phyloP scores from a whole-genome alignment of 1,140 invertebrate genomes.

The Cepaea nemoralis region DNA sequence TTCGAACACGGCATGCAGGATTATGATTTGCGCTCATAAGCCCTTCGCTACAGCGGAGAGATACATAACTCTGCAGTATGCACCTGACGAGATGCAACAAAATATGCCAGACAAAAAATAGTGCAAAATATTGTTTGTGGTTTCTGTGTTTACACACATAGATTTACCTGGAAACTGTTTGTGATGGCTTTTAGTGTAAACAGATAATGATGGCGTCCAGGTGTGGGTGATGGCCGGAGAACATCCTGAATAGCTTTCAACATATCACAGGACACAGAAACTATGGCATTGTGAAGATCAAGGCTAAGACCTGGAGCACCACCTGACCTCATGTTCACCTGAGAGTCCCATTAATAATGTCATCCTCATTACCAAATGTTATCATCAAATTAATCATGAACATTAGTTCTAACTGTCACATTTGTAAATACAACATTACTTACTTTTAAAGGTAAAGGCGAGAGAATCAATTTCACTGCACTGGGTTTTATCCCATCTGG shows the following conservation, averaged over 20 bases:
- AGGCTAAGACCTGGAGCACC: slow-evolving; percentile 66
- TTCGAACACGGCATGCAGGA: no score
- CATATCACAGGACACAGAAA: slow-evolving; percentile 68
- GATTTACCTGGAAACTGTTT: slow-evolving; percentile 72
- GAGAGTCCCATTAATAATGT: neutral
- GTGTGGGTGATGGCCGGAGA: slow-evolving; percentile 64
- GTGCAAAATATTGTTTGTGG: no score
- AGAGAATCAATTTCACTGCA: no score
- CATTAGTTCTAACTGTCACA: neutral
- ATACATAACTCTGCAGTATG: no score
- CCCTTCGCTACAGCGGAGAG: no score
- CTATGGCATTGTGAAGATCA: slow-evolving; percentile 69
- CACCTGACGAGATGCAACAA: no score
- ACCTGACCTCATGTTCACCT: slow-evolving; percentile 67
- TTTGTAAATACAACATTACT: neutral
- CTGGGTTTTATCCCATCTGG: no score
- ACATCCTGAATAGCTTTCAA: slow-evolving; percentile 64
- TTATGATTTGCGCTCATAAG: no score
- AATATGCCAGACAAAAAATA: no score
- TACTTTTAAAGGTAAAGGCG: neutral
- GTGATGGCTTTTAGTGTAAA: slow-evolving; percentile 70
- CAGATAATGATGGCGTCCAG: slow-evolving; percentile 69
- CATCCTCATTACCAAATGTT: neutral
- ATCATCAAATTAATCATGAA: neutral
- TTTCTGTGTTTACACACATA: no score